Evolutionary conservation across 2,797 vertebrate species (phyloP).

Genomic region (Dromococcyx pavoninus): DNA sequence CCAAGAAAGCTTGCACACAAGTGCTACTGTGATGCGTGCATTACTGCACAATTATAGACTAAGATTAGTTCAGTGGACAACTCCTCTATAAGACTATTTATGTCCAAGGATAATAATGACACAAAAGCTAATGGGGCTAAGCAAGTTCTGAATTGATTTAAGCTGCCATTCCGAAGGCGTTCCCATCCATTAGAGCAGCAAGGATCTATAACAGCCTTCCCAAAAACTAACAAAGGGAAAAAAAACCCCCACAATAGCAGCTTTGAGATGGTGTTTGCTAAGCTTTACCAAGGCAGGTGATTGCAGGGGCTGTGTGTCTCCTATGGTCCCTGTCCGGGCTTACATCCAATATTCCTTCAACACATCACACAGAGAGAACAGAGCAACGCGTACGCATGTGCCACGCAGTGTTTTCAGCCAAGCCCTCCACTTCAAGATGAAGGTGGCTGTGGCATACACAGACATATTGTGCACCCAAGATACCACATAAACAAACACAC

Average conservation of each 20-base stretch:
- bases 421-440: neutral
- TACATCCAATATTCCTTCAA: conserved; percentile 46
- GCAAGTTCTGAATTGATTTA: neutral
- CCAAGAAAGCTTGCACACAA: neutral
- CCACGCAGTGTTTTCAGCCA: conserved; percentile 10
- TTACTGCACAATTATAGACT: neutral
- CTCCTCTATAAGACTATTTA: neutral
- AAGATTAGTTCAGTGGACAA: neutral
- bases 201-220: neutral
- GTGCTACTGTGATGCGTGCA: neutral
- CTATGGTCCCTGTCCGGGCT: neutral
- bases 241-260: neutral
- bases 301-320: neutral
- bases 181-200: neutral
- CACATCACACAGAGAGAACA: neutral
- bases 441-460: conserved; percentile 16
- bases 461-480: conserved; percentile 33
- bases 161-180: neutral
- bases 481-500: conserved; percentile 11
- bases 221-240: neutral
- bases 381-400: neutral
- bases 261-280: neutral
- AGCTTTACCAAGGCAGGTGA: neutral
- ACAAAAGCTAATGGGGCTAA: neutral
- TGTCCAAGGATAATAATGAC: neutral